Base-by-base conservation (phyloP, 2,797 vertebrate genomes). In the Urophycis tenuis region DNA sequence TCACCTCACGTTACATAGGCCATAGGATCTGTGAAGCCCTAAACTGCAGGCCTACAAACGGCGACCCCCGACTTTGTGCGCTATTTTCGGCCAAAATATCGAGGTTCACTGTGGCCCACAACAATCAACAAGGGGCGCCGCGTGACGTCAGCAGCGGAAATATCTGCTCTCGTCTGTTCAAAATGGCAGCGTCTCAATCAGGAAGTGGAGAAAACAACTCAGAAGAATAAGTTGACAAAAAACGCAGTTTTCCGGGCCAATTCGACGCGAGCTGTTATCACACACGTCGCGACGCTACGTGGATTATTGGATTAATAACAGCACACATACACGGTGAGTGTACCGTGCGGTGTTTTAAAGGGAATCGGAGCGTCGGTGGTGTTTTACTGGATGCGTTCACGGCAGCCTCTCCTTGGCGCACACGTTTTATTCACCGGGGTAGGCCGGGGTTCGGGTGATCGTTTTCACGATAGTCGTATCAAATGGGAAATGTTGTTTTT, bases 131-230 rank as follows among this genome's bases (percentile, higher is more conserved):
- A 83, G 85, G 75, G 77, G 81, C 73, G 15, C 29, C 75, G 83
- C 77, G 87, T 91, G 87, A 91, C 91, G 89, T 86, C 91, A 91
- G 81, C 87, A 85, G 86, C 91, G 92, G 92, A 94, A 93, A 90
- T 88, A 86, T 92, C 88, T 88, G 32, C 70, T 88, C 82, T 91
- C 88, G 83, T 64, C 85, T 89, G 83, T 92, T 92, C 91, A 93
- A 93, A 91, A 94, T 93, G 92, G 92, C 91, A 88, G 86, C 92
- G 88, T 88, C 85, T 90, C 78, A 89, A 91, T 90, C 88, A 92
- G 91, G 92, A 93, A 94, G 89, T 92, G 88, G 75, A 79, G 85
- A 85, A 89, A 91, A 91, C 83, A 91, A 89, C 86, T 89, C 86
- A 84, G 78, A 85, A 86, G 87, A 90, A 88, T 83, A 92, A 92